These are phyloP conservation scores for Gnathonemus echidnorhynchus DNA, from an alignment of 2,113 vertebrate genomes.

Conservation along the genomic window DNA sequence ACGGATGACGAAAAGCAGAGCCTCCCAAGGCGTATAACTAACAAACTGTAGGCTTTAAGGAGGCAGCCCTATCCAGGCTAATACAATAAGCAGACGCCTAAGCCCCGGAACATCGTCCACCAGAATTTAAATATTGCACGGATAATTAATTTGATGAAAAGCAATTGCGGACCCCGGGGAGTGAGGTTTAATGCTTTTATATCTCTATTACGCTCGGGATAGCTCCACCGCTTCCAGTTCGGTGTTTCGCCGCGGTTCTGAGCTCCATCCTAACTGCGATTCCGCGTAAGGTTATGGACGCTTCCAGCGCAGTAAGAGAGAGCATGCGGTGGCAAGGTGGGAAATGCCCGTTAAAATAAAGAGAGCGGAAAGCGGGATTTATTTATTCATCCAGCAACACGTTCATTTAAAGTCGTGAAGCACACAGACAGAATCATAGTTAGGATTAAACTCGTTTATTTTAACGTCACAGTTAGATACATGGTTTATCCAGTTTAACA, in stretches of 20 bases:
- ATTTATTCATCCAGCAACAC: neutral
- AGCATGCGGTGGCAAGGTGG: neutral
- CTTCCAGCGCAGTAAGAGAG: neutral
- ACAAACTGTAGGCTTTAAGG: constrained; percentile 14
- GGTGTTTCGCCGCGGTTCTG: neutral
- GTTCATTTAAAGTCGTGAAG: neutral
- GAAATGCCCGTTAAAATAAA: neutral
- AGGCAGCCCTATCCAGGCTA: neutral
- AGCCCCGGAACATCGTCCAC: neutral
- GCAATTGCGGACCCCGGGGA: constrained; percentile 25
- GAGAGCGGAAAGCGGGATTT: neutral
- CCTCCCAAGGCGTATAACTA: constrained; percentile 14
- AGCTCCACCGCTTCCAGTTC: neutral
- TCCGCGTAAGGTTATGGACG: neutral
- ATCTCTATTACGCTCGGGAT: constrained; percentile 16
- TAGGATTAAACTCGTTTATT: neutral
- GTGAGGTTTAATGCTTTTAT: constrained; percentile 27
- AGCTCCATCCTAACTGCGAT: neutral
- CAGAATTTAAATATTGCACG: constrained; percentile 20
- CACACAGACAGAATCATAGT: neutral
- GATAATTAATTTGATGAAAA: constrained; percentile 33
- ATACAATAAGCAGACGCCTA: constrained; percentile 11
- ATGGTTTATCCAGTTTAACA: neutral
- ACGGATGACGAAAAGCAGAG: constrained; percentile 23
- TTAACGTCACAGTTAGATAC: neutral